These are phyloP conservation scores for Dunckerocampus dactyliophorus DNA, from an alignment of 2,113 vertebrate genomes.

Conservation along the genomic window DNA sequence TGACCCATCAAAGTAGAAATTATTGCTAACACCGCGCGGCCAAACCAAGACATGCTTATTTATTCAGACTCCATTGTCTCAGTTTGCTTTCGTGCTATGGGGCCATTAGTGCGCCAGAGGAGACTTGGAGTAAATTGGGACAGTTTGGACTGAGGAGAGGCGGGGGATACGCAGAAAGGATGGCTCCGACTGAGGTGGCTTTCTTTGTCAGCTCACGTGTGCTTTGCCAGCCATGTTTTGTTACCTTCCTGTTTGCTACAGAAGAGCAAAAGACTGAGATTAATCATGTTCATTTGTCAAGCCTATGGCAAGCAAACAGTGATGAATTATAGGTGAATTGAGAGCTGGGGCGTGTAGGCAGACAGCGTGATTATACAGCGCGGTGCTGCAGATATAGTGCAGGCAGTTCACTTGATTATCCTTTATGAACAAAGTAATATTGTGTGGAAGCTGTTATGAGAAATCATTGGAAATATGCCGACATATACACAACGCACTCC, in stretches of 20 bases:
- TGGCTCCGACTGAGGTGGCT: constrained; percentile 11
- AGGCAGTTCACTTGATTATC: constrained; percentile 15
- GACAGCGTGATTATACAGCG: constrained; percentile 22
- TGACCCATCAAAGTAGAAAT: constrained; percentile 62
- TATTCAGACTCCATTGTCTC: constrained; percentile 53
- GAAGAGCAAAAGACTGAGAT: constrained; percentile 19
- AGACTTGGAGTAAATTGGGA: not conserved
- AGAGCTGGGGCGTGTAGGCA: constrained; percentile 29
- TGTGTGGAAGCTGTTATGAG: constrained; percentile 5
- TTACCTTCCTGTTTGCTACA: constrained; percentile 8
- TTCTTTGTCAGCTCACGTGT: constrained; percentile 8
- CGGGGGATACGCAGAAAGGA: not conserved
- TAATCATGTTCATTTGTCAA: constrained; percentile 22
- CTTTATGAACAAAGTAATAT: constrained; percentile 15
- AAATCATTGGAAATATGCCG: not conserved
- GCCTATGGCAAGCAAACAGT: constrained; percentile 9
- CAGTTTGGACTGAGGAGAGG: not conserved
- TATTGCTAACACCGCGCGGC: constrained; percentile 34
- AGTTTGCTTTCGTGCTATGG: constrained; percentile 40
- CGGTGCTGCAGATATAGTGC: constrained; percentile 17
- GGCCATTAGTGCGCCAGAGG: constrained; percentile 24
- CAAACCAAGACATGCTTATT: constrained; percentile 34
- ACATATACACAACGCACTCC: not conserved
- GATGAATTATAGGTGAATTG: constrained; percentile 23
- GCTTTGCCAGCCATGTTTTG: constrained; percentile 16